Evolutionary conservation across 2,113 vertebrate genomes (phyloP), one percentile per base, ranked within the genome.

Genomic region (Carettochelys insculpta): DNA sequence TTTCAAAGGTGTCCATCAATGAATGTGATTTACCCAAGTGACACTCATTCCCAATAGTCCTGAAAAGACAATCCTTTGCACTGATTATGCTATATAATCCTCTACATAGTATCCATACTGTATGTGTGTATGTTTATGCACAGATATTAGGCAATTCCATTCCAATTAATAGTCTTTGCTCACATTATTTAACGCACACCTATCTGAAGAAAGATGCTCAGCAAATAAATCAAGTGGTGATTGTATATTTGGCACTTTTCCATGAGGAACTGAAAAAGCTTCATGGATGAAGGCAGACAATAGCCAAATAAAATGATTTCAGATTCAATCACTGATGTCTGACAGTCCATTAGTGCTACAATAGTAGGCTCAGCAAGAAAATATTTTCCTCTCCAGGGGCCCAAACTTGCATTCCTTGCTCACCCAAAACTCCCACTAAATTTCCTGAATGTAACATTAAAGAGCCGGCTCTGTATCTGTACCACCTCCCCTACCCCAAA

Each of bases 251-350:
- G 95, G 75, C 52, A 95, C 56, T 91, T 81, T 94, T 95, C 88
- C 80, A 87, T 50, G 81, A 83, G 65, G 71, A 90, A 89, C 38
- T 85, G 92, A 52, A 90, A 88, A 93, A 86, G 80, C 71, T 92
- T 48, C 1, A 5, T 93, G 68, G 89, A 92, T 52, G 53, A 38
- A 89, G 80, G 90, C 87, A 94, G 89, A 84, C 31, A 77, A 86
- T 83, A 89, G 92, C 86, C 86, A 96, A 96, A 96, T 95, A 96
- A 97, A 97, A n/a, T 22, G 41, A 92, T 65, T 77, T 54, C 85
- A 79, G 68, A 83, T n/a, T 71, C 81, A 82, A 88, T 17, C 81
- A 31, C 25, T 78, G 25, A 85, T 77, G 47, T 48, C 56, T 93
- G 80, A 88, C 53, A 73, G 13, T 96, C 61, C 81, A 52, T 79